Base-by-base conservation (phyloP, 1,140 invertebrate species). In the Drosophila arawakana region DNA sequence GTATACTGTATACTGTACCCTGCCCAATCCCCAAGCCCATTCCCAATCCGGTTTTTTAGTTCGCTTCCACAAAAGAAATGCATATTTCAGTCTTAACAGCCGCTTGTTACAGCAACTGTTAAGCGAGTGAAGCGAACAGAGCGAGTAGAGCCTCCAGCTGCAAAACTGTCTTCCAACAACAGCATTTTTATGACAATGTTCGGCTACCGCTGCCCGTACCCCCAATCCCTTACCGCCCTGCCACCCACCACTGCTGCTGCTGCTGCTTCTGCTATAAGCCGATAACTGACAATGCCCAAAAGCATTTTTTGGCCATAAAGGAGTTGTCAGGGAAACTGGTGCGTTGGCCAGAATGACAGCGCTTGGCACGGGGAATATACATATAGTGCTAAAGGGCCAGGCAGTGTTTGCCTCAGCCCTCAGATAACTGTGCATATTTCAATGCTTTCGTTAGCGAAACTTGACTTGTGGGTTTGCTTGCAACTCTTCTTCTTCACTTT, bases 201-300 rank as follows among this genome's bases (percentile, higher is more conserved):
- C 46, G 41, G 41, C 35, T 43, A 13, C 7, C 68, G 10, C 35
- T 21, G 30, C 49, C 37, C 25, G 15, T 9, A n/a, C 44, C 44
- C 21, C 41, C 18, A 21, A 21, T 21, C 37, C 52, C 8, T 18
- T 30, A 6, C 11, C 34, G 10, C 8, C 37, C 65, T 25, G n/a
- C 63, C 73, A 21, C 47, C 34, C 62, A 21, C 59, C 37, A 55
- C 57, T 63, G 50, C 65, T 37, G 50, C 50, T 21, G 52, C 54
- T 69, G 37, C 57, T 34, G 44, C 52, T 57, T 11, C 65, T 73
- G 61, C 79, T 52, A 54, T 85, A 88, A 88, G 83, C 83, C 80
- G 83, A 88, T 88, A 88, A 83, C 83, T 88, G 83, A 88, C 83
- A 88, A 88, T 88, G 83, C 84, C 83, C 84, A 80, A 88, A 88